A percentile compares a stretch with the other conserved stretches of the same genome.
Evolutionary conservation across 2,113 vertebrate species (phyloP).

Genomic region (Mustela nigripes): DNA sequence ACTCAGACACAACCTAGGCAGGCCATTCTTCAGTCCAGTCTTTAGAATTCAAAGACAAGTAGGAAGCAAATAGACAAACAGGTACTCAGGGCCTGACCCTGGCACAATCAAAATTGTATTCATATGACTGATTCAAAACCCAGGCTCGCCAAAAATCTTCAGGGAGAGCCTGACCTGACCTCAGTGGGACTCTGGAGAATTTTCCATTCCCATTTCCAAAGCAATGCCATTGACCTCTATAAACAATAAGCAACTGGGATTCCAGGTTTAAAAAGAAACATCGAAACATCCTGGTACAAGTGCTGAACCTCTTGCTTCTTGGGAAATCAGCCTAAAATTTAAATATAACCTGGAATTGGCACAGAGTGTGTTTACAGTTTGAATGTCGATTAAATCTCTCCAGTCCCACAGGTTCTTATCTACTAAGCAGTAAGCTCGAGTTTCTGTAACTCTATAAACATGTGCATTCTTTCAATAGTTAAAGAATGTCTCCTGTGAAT

Average conservation of each 20-base stretch:
- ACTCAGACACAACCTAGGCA: not conserved
- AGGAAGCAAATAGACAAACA: not conserved
- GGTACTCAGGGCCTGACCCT: not conserved
- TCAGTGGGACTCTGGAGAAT: not conserved
- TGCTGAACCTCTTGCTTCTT: constrained; percentile 42
- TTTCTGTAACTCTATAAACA: not conserved
- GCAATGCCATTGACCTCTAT: constrained; percentile 38
- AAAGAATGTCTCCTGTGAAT: not conserved
- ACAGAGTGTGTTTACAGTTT: constrained; percentile 58
- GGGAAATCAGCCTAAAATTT: constrained; percentile 69
- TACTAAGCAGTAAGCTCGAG: not conserved
- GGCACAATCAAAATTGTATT: constrained; percentile 28
- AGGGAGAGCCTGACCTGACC: not conserved
- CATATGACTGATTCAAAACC: constrained; percentile 3
- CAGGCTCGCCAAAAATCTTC: not conserved
- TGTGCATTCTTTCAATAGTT: not conserved
- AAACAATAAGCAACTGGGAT: constrained; percentile 67
- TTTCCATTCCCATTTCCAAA: constrained; percentile 63
- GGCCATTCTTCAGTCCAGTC: constrained; percentile 10
- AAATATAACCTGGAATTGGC: constrained; percentile 73
- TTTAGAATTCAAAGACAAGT: constrained; percentile 52
- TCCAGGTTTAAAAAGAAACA: constrained; percentile 65
- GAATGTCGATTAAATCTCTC: constrained; percentile 65
- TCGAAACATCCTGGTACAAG: constrained; percentile 52
- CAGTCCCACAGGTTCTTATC: constrained; percentile 28